Percentiles rank a stretch among this genome's conserved stretches.
Conservation (phyloP, 2,888 invertebrate genomes). For the Plemyria rubiginata region DNA sequence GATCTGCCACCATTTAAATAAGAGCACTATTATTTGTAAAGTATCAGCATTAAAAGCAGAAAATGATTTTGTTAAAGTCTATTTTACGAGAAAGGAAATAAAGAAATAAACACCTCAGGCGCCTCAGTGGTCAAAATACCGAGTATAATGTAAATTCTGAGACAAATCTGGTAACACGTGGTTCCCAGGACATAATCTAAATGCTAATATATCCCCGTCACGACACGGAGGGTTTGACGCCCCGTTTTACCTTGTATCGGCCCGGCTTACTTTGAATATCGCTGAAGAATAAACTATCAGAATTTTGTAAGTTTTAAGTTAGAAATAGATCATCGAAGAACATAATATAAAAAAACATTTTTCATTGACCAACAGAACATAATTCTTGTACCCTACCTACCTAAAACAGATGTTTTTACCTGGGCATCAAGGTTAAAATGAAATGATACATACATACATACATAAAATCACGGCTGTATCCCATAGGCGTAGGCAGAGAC, state of each 20-base stretch:
- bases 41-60: neutral
- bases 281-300: slow-evolving; percentile 25
- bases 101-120: slow-evolving; percentile 15
- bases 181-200: slow-evolving; percentile 72
- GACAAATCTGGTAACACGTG: slow-evolving; percentile 53
- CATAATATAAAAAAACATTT: too few relatives aligned
- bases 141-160: slow-evolving; percentile 18
- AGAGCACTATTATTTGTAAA: too few relatives aligned
- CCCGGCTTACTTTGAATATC: slow-evolving; percentile 36
- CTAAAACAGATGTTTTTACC: too few relatives aligned
- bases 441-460: too few relatives aligned
- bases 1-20: too few relatives aligned
- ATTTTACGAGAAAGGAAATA: neutral
- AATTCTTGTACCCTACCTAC: too few relatives aligned
- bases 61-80: neutral
- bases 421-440: too few relatives aligned
- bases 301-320: slow-evolving; percentile 11
- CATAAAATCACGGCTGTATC: too few relatives aligned
- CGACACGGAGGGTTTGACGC: slow-evolving; percentile 40
- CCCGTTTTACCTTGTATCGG: slow-evolving; percentile 42
- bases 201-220: slow-evolving; percentile 73
- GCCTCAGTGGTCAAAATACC: slow-evolving; percentile 21
- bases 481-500: too few relatives aligned
- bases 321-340: neutral
- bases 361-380: too few relatives aligned